phyloP scores from a whole-genome alignment of 2,113 vertebrate genomes.

The Bubo blakistoni region DNA sequence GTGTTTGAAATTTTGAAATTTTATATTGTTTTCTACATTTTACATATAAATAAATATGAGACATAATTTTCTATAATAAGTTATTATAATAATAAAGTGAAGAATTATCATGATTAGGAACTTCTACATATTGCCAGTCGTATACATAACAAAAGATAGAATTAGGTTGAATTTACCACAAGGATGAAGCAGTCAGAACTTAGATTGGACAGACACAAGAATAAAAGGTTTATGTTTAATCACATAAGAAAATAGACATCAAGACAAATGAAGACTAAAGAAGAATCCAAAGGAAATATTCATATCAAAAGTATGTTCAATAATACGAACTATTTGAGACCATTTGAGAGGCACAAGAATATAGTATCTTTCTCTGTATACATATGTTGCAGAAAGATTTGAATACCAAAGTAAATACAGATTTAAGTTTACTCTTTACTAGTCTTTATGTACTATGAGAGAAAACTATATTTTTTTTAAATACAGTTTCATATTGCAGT shows the following conservation, averaged over 20 bases:
- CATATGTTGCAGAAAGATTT: not conserved
- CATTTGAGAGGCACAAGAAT: not conserved
- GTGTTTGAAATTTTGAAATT: not conserved
- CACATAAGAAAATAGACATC: not conserved
- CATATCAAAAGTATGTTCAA: not conserved
- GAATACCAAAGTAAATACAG: not conserved
- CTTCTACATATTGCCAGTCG: not conserved
- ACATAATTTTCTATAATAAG: not conserved
- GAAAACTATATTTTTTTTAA: not conserved
- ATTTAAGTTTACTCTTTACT: not conserved
- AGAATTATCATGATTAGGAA: not conserved
- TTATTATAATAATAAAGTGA: not conserved
- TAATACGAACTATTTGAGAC: not conserved
- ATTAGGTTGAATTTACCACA: not conserved
- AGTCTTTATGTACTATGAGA: not conserved
- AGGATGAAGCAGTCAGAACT: not conserved
- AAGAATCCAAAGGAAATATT: not conserved
- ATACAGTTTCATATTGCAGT: not conserved
- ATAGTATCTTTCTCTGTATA: not conserved
- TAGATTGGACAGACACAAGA: not conserved
- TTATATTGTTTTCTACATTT: not conserved
- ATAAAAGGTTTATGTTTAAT: not conserved
- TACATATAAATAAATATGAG: not conserved
- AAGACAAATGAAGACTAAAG: not conserved
- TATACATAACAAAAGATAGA: not conserved